Conservation (phyloP, 1,140 invertebrate species). For the Cydia fagiglandana region DNA sequence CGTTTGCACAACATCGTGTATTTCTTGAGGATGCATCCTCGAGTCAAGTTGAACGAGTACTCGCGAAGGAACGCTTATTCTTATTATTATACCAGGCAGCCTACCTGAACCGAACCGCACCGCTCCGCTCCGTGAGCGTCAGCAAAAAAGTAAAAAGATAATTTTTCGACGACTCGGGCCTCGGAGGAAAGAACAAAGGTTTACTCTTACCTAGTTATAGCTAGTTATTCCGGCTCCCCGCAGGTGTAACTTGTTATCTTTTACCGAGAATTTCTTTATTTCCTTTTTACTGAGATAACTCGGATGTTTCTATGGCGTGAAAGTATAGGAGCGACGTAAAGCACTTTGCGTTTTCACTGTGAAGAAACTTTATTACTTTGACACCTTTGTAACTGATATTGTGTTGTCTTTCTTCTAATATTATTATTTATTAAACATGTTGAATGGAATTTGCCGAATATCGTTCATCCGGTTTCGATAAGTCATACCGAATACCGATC, state of each 20-base stretch:
- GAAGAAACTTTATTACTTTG: conserved; percentile 21
- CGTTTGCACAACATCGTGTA: conserved; percentile 1
- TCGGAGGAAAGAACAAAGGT: conserved; percentile 71
- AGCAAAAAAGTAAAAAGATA: conserved; percentile 73
- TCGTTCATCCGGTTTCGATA: conserved; percentile 65
- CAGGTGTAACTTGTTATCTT: conserved; percentile 74
- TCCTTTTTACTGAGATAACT: conserved; percentile 49
- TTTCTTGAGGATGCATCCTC: conserved; percentile 12
- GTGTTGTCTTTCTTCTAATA: not conserved
- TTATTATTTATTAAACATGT: not conserved
- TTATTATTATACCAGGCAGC: conserved; percentile 56
- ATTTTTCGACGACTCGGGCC: conserved; percentile 63
- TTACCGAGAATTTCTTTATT: conserved; percentile 61
- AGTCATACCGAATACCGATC: conserved; percentile 41
- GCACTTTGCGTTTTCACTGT: conserved; percentile 32
- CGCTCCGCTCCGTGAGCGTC: conserved; percentile 49
- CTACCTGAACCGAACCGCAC: conserved; percentile 66
- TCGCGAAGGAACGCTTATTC: conserved; percentile 43
- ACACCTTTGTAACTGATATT: not conserved
- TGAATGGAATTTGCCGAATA: conserved; percentile 40
- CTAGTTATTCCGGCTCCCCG: conserved; percentile 64
- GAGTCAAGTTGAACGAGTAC: conserved; percentile 34
- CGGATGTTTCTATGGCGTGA: conserved; percentile 41
- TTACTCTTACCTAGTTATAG: conserved; percentile 68
- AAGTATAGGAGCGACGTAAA: conserved; percentile 35